Conservation (phyloP, 2,888 invertebrate genomes). For the Rotaria macrura region DNA sequence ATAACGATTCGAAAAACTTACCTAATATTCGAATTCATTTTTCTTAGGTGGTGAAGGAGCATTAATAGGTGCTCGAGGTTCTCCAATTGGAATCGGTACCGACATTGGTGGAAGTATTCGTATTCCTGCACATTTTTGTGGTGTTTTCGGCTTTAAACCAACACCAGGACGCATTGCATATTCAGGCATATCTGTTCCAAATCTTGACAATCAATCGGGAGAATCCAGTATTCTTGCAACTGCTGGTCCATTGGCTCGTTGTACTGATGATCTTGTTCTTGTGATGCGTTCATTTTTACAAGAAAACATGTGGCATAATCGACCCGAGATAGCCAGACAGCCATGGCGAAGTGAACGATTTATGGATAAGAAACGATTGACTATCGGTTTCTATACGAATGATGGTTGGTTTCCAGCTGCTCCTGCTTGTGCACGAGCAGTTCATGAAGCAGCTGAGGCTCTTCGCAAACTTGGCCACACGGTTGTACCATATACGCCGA, state of each 20-base stretch:
- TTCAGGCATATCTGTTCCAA: not conserved
- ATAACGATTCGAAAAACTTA: not conserved
- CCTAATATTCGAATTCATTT: no score
- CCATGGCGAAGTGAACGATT: conserved; percentile 35
- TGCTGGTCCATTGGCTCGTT: conserved; percentile 39
- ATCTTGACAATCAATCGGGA: not conserved
- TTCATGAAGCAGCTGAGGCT: not conserved
- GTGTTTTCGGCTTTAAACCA: conserved; percentile 51
- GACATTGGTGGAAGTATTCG: conserved; percentile 53
- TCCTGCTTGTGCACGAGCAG: conserved; percentile 7
- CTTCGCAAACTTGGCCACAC: not conserved
- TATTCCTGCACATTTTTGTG: conserved; percentile 52
- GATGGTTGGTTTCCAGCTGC: conserved; percentile 10
- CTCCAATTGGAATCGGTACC: conserved; percentile 50
- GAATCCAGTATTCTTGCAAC: conserved; percentile 22
- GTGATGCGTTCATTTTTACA: conserved; percentile 35
- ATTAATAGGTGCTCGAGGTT: conserved; percentile 50
- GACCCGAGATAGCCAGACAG: conserved; percentile 36
- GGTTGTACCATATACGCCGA: not conserved
- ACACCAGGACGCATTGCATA: conserved; percentile 46
- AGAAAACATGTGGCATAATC: conserved; percentile 36
- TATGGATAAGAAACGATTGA: conserved; percentile 35
- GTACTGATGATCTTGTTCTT: conserved; percentile 36
- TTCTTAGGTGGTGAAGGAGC: conserved; percentile 41
- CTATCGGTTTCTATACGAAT: not conserved